Base-by-base conservation (phyloP, 2,888 invertebrate genomes). In the Ceramica pisi region DNA sequence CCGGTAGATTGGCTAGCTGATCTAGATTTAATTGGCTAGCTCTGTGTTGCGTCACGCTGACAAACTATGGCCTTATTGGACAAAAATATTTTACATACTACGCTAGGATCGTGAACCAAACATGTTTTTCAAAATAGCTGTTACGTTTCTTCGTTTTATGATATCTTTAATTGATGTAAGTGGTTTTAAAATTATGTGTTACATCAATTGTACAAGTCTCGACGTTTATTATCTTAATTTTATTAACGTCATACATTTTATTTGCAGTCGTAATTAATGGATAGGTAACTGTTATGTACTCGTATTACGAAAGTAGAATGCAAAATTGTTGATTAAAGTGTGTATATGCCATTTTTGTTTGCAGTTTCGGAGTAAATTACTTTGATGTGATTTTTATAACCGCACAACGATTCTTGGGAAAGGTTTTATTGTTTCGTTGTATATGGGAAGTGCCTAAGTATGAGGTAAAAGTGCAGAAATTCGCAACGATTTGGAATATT, bases 21-120 rank as follows among this genome's bases (percentile, higher is more conserved):
- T 82, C 83, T 86, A 84, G 86, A 84, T 83, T 85, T 85, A 84
- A 84, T 82, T 84, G 85, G 44, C 72, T 56, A 71, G 72, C 55
- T 71, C 62, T 68, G 21, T 38, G 78, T 87, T 86, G 85, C 82
- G 71, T 75, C 77, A 85, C 31, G 31, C 10, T 63, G 38, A 23
- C 14, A 59, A 64, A 21, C 26, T 55, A 72, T 80, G 76, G 81
- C 66, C 71, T 71, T 79, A 78, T 81, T 83, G 63, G 74, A 85
- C 80, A 78, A 79, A 81, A 63, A 78, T 72, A 75, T 80, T 76
- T 80, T 71, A 75, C 66, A 77, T 71, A 56, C 60, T 31, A 75
- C 51, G 63, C 31, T 73, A 73, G 59, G 55, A 79, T 77, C 65
- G 62, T 75, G 79, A 81, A 78, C 65, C 60, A 79, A 77, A 83